A percentile compares a stretch with the other conserved stretches of the same genome.
Evolutionary conservation across 1,140 invertebrate species (phyloP).

Genomic region (Drosophila nannoptera): DNA sequence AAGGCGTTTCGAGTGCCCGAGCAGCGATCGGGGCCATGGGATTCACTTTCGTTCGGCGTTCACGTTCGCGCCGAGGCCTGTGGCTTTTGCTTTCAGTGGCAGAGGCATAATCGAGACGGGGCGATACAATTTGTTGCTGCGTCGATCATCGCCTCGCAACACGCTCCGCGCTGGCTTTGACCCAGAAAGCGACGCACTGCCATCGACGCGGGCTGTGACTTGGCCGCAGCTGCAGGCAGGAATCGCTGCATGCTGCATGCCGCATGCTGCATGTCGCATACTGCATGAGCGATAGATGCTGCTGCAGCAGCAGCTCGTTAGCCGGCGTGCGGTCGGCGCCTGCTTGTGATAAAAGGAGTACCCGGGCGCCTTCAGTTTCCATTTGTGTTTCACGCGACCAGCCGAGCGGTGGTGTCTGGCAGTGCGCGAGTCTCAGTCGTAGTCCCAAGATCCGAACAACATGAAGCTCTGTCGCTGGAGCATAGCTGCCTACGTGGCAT

Average conservation of each 20-base stretch:
- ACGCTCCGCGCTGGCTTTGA: constrained; percentile 45
- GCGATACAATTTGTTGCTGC: constrained; percentile 55
- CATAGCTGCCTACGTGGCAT: constrained; percentile 36
- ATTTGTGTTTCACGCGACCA: constrained; percentile 65
- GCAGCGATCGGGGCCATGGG: constrained; percentile 26
- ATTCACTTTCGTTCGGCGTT: constrained; percentile 66
- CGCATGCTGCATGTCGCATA: constrained; percentile 35
- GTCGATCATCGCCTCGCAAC: constrained; percentile 41
- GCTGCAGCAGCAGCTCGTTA: constrained; percentile 29
- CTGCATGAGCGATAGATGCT: constrained; percentile 57
- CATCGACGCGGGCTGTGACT: constrained; percentile 40
- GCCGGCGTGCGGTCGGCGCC: constrained; percentile 34
- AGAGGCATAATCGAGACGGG: constrained; percentile 54
- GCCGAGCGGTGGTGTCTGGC: constrained; percentile 50
- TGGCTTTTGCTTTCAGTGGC: constrained; percentile 66
- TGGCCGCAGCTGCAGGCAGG: constrained; percentile 43
- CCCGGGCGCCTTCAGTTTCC: constrained; percentile 51
- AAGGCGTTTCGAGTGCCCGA: constrained; percentile 27
- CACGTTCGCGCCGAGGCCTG: constrained; percentile 5
- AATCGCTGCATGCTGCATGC: constrained; percentile 59
- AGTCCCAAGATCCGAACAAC: background rate
- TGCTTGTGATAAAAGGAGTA: constrained; percentile 67
- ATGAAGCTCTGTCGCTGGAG: constrained; percentile 37
- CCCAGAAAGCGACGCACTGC: constrained; percentile 62
- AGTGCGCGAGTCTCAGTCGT: background rate